Percentiles rank a stretch among this genome's conserved stretches.
Conservation (phyloP, 2,113 vertebrate species). For the Nansenia antarctica region DNA sequence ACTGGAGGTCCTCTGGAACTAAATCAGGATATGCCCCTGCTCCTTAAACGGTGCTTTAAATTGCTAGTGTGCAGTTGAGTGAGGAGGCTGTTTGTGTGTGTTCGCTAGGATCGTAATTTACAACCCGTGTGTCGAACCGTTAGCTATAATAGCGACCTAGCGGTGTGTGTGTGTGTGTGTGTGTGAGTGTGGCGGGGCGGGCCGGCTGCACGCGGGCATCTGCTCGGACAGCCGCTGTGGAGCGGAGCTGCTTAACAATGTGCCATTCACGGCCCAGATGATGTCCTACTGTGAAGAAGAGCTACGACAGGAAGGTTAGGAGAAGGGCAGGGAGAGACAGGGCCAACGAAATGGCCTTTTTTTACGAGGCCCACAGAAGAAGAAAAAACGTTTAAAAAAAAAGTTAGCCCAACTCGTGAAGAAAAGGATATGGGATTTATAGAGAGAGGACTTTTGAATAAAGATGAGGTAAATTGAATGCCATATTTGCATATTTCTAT, state of each 20-base stretch:
- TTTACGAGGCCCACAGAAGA: too few relatives aligned
- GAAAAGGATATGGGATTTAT: too few relatives aligned
- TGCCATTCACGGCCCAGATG: constrained; percentile 78
- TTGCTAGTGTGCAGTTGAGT: constrained; percentile 64
- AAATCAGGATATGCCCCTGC: constrained; percentile 61
- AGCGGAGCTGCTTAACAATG: constrained; percentile 71
- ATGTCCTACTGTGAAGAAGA: constrained; percentile 71
- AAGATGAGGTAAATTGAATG: not conserved
- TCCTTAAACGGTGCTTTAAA: constrained; percentile 61
- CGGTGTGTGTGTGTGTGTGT: constrained; percentile 43
- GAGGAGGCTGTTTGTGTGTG: constrained; percentile 66
- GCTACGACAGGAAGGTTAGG: constrained; percentile 70
- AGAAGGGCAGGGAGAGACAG: constrained; percentile 69
- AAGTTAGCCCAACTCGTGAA: too few relatives aligned
- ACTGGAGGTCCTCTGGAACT: constrained; percentile 50
- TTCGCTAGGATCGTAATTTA: constrained; percentile 72
- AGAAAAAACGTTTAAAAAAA: too few relatives aligned
- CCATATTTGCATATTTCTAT: not conserved
- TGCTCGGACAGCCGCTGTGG: constrained; percentile 66
- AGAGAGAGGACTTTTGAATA: too few relatives aligned
- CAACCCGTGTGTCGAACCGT: constrained; percentile 55
- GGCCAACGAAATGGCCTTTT: constrained; percentile 59
- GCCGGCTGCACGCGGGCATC: constrained; percentile 69
- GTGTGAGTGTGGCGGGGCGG: constrained; percentile 4
- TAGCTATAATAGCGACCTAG: constrained; percentile 53